Evolutionary conservation across 1,140 invertebrate species (phyloP).

Genomic region (Melanaphis sacchari): DNA sequence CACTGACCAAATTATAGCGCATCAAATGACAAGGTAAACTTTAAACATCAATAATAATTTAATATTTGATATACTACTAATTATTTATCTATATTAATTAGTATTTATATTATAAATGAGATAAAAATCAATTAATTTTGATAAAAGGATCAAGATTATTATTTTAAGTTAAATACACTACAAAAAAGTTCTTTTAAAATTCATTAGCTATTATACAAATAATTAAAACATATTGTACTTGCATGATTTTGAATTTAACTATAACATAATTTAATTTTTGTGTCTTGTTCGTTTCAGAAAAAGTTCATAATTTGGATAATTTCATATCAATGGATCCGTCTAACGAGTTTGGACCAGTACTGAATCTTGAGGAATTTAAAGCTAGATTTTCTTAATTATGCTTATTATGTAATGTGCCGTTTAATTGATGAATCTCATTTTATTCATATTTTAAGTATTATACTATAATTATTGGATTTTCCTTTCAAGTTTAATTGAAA

Average conservation of each 20-base stretch:
- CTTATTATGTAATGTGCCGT: not conserved
- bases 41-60: not conserved
- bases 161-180: no score
- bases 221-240: not conserved
- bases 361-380: conserved; percentile 24
- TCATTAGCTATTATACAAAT: not conserved
- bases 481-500: not conserved
- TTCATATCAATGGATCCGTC: conserved; percentile 41
- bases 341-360: conserved; percentile 42
- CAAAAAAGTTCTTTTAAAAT: not conserved
- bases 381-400: conserved; percentile 25
- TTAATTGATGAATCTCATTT: not conserved
- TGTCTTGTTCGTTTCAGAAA: not conserved
- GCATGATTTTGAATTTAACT: not conserved
- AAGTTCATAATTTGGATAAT: conserved; percentile 15
- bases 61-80: not conserved
- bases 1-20: not conserved
- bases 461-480: not conserved
- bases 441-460: not conserved
- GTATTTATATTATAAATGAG: no score
- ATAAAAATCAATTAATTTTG: no score
- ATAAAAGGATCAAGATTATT: no score
- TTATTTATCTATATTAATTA: no score
- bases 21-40: not conserved
- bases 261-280: not conserved